phyloP scores from a whole-genome alignment of 2,797 vertebrate species.

The Petrocephalus sullivani region DNA sequence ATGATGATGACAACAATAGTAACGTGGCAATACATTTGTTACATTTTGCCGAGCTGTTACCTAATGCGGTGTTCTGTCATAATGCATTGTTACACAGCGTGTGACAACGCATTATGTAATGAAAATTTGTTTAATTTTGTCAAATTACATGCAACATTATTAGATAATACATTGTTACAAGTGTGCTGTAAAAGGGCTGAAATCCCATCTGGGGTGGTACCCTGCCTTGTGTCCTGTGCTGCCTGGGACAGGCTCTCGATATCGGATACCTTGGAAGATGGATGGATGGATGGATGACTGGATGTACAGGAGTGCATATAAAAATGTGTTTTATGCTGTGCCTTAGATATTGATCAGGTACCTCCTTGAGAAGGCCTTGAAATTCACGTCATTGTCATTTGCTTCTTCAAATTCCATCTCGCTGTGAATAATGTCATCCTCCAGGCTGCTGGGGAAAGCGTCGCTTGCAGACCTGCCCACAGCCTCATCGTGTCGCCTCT shows the following conservation, averaged over 20 bases:
- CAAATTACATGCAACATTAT: neutral
- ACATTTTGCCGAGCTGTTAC: neutral
- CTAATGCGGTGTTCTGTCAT: no score
- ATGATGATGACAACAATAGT: neutral
- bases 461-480: slow-evolving; percentile 68
- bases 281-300: neutral
- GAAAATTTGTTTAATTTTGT: neutral
- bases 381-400: slow-evolving; percentile 76
- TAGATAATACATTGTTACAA: neutral
- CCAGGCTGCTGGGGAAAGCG: slow-evolving; percentile 54
- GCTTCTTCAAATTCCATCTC: slow-evolving; percentile 77
- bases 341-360: slow-evolving; percentile 37
- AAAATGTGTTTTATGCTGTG: slow-evolving; percentile 1
- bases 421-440: slow-evolving; percentile 66
- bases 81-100: neutral
- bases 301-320: neutral
- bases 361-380: slow-evolving; percentile 83
- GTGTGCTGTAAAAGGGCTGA: neutral
- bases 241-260: neutral
- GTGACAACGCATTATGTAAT: neutral
- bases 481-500: slow-evolving; percentile 65
- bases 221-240: neutral
- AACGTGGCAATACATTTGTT: neutral
- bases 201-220: neutral
- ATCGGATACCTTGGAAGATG: neutral